Percentiles rank a stretch among this genome's conserved stretches.
These are phyloP conservation scores for Enteromius paludinosus DNA, from an alignment of 2,797 vertebrate genomes.

Conservation along the genomic window DNA sequence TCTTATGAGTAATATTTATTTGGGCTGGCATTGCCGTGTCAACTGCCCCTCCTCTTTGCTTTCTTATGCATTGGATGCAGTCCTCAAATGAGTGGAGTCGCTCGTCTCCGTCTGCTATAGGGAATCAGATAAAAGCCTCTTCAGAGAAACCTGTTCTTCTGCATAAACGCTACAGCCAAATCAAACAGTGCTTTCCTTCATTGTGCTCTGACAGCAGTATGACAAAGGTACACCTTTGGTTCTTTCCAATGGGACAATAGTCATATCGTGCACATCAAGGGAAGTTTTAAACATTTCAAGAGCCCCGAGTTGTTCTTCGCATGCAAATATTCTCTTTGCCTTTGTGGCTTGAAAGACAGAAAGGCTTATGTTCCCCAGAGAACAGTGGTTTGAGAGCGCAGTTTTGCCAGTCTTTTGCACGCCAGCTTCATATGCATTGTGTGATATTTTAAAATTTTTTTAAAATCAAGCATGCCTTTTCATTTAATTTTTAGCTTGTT, in stretches of 20 bases:
- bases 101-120: constrained; percentile 60
- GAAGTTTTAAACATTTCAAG: constrained; percentile 53
- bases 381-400: constrained; percentile 19
- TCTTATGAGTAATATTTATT: constrained; percentile 56
- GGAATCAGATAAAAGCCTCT: constrained; percentile 61
- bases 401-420: not conserved
- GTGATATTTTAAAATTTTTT: not conserved
- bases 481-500: constrained; percentile 55
- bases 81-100: constrained; percentile 57
- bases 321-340: constrained; percentile 39
- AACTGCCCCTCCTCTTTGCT: constrained; percentile 53
- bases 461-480: not conserved
- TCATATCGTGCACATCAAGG: constrained; percentile 50
- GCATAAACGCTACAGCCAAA: constrained; percentile 57
- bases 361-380: constrained; percentile 4
- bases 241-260: constrained; percentile 44
- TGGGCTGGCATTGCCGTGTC: constrained; percentile 55
- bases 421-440: not conserved
- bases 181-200: constrained; percentile 52
- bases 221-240: constrained; percentile 54
- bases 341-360: constrained; percentile 17
- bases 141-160: constrained; percentile 59
- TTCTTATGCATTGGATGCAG: constrained; percentile 53
- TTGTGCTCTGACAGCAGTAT: constrained; percentile 42
- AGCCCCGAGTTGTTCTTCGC: constrained; percentile 39